Base-by-base conservation (phyloP, 1,140 invertebrate genomes). In the Propsilocerus akamusi region DNA sequence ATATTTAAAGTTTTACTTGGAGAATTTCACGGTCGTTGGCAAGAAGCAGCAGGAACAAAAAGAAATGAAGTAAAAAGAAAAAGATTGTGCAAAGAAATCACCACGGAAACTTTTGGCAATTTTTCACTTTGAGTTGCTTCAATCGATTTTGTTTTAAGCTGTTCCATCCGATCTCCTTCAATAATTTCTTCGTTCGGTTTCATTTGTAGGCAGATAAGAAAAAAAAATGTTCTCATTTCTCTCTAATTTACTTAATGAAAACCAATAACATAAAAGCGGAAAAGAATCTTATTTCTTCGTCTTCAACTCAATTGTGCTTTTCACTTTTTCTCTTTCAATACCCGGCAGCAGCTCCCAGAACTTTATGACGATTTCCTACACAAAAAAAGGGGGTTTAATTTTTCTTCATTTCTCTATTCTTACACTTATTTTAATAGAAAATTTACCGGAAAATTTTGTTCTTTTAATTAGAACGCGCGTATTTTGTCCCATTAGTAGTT, bases 191-290 rank as follows among this genome's bases (percentile, higher is more conserved):
- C 28, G 6, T n/a, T 30, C 28, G 28, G 11, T 30, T 30, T 30
- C 14, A 12, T 30, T 30, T 12, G 14, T 12, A 30, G 6, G 14
- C 11, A 30, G 6, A 7, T 2, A 30, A 7, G 28, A 30, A 7
- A 30, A n/a, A 41, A 41, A 37, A 41, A 41, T 17, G 17, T 41
- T 41, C 34, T 41, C n/a, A n/a, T n/a, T n/a, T n/a, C n/a, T 41
- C 34, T 41, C 17, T 41, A 41, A 41, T 41, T 41, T 41, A 41
- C 34, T 41, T 41, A 41, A 41, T 41, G 34, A 41, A 41, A 41
- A 41, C 34, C 34, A 41, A 41, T 41, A 41, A 41, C 34, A 14
- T 20, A 41, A 41, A 41, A 41, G 34, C 22, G 34, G 22, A 41
- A 41, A 41, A 20, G 34, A 20, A 41, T 20, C 17, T 20, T 41